A percentile compares a stretch with the other conserved stretches of the same genome.
Evolutionary conservation across 2,113 vertebrate genomes (phyloP).

Genomic region (Vimba vimba): DNA sequence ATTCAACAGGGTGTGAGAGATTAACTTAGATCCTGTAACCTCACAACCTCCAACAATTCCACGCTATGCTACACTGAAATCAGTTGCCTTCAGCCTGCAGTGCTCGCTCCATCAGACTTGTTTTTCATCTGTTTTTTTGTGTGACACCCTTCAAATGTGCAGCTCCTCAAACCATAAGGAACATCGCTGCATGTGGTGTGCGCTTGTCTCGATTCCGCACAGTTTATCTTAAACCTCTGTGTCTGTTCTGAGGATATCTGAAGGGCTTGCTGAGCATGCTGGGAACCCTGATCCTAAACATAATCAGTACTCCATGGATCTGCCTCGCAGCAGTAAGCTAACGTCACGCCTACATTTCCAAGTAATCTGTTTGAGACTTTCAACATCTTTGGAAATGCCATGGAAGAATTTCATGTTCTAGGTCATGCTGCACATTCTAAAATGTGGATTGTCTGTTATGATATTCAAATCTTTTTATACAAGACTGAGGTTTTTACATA

Average conservation of each 20-base stretch:
- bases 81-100: constrained; percentile 1
- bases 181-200: background rate
- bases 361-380: constrained; percentile 39
- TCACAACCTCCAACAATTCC: constrained; percentile 16
- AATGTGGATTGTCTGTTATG: constrained; percentile 7
- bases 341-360: constrained; percentile 14
- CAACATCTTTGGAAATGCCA: constrained; percentile 1
- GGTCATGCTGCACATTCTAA: background rate
- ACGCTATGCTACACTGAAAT: constrained; percentile 5
- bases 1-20: constrained; percentile 8
- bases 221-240: constrained; percentile 27
- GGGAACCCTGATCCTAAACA: constrained; percentile 34
- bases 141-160: background rate
- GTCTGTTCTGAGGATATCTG: constrained; percentile 30
- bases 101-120: background rate
- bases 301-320: constrained; percentile 33
- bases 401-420: constrained; percentile 42
- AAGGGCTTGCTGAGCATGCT: constrained; percentile 13
- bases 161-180: background rate
- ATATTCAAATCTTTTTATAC: constrained; percentile 31
- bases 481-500: constrained; percentile 8
- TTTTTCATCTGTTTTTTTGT: background rate
- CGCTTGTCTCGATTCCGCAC: background rate
- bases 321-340: constrained; percentile 25
- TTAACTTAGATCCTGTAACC: constrained; percentile 29